Percentiles rank a stretch among this genome's conserved stretches.
Evolutionary conservation across 2,797 vertebrate genomes (phyloP).

Genomic region (Halcyon chelicuti): DNA sequence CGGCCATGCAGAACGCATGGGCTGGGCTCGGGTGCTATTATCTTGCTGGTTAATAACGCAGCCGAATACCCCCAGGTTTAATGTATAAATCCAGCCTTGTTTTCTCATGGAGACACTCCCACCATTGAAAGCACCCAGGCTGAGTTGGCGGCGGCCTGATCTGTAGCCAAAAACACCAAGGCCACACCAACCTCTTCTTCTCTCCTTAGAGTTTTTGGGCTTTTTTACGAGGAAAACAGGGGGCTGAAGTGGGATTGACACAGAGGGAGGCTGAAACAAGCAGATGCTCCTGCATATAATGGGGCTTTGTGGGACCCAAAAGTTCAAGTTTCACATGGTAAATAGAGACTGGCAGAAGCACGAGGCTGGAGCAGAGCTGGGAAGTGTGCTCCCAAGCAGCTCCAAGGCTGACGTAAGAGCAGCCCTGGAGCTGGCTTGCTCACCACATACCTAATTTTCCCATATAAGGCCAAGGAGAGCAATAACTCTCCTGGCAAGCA

Average conservation of each 20-base stretch:
- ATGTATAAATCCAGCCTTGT: not conserved
- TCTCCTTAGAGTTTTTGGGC: too few relatives aligned
- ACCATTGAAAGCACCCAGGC: not conserved
- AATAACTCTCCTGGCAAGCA: slow-evolving; percentile 71
- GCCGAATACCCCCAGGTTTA: not conserved
- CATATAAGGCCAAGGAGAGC: slow-evolving; percentile 81
- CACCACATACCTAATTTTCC: slow-evolving; percentile 77
- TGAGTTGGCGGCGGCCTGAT: not conserved
- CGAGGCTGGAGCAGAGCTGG: not conserved
- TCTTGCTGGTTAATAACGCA: not conserved
- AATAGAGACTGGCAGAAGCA: not conserved
- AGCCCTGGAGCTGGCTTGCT: not conserved
- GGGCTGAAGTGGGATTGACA: too few relatives aligned
- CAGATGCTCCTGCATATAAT: not conserved
- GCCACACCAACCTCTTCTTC: not conserved
- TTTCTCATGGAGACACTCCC: slow-evolving; percentile 35
- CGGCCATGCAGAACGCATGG: rapidly evolving
- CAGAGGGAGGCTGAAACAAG: not conserved
- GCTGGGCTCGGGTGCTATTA: not conserved
- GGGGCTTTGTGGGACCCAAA: not conserved
- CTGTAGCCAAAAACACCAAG: not conserved
- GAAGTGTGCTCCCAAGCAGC: not conserved
- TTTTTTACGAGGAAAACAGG: not conserved
- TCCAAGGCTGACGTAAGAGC: slow-evolving; percentile 52
- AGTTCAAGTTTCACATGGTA: not conserved